Evolutionary conservation across 2,113 vertebrate species (phyloP), one percentile per base, ranked within the genome.

Genomic region (Sinocyclocheilus anshuiensis): DNA sequence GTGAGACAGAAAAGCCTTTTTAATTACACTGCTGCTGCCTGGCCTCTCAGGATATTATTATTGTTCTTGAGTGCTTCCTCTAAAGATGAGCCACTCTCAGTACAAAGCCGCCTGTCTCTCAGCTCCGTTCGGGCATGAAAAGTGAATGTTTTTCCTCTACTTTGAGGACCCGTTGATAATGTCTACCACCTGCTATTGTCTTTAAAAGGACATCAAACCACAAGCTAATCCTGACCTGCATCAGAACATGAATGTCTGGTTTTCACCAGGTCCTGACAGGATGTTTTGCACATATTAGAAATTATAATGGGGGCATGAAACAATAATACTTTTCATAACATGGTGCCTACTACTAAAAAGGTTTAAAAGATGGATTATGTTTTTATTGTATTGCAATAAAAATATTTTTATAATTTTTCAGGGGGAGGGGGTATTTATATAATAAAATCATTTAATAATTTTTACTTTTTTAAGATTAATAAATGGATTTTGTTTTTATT

Each of bases 41-140:
- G 91, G 92, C 93, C 95, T 95, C 95, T 96, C 83, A 94, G 95
- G 95, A 95, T 96, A 95, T 97, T 95, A 94, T 97, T 96, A 95
- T 96, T 96, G 93, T 96, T 94, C 93, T 92, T 95, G 96, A 96
- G 95, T 95, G 94, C 95, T 97, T 98, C 97, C 97, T 97, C 93
- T 89, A 92, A 93, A 94, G 94, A 92, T 95, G 95, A 95, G 78
- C 92, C 92, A 87, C 88, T 93, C 84, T 88, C 88, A 94, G 93
- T 93, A 92, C 93, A 93, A 92, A 89, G 80, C 89, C 88, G 89
- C 90, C 91, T 90, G 90, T 92, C 89, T 88, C 67, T 78, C 53
- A 48, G 84, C 92, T 91, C 87, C 89, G 88, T 90, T 89, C 69
- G 89, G 90, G 91, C 91, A 87, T 89, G 91, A 93, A 92, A 91